Base-by-base conservation (phyloP, 2,888 invertebrate genomes). In the Tubulanus polymorphus region DNA sequence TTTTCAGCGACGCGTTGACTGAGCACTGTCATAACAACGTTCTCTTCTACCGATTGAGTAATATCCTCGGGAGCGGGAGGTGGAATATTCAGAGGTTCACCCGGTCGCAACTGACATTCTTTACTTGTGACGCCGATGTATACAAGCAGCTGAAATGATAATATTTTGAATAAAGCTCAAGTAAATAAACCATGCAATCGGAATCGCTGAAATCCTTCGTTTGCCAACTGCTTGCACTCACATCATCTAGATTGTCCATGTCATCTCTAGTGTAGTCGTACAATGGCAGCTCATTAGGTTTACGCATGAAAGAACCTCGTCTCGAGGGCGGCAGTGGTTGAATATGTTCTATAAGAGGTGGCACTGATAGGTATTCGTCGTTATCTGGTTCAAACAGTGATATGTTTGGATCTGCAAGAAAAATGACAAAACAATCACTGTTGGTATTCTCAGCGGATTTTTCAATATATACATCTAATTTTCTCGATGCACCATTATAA, bases 61-160 rank as follows among this genome's bases (percentile, higher is more conserved):
- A 93, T 81, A 26, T 70, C 71, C 59, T 72, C 73, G 18, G 75
- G 72, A 48, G 85, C 82, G 10, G 75, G 70, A 30, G 88, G 87
- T 1, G 92, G 89, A 59, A 87, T 86, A 79, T 93, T 93, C 59
- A 93, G 81, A 45, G 88, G 85, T 29, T 84, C 83, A 30, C 88
- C 87, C 55, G 83, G 80, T 51, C 81, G 81, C 56, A 86, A 83
- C 47, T 88, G 81, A 73, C 92, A 91, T 78, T 96, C 95, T 0
- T 94, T 90, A 68, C 93, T 94, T 1, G 92, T 91, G 78, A 90
- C 86, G 0, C 93, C 93, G 70, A 96, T 88, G 81, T 93, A 94
- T 67, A 90, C 88, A 56, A 95, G 81, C 58, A 93, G 83, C 92
- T 92, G 2, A 73, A 68, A 55, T 15, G 41, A 56, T 60, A 57